Conservation (phyloP, 1,140 invertebrate genomes). For the Drosophila obscura region DNA sequence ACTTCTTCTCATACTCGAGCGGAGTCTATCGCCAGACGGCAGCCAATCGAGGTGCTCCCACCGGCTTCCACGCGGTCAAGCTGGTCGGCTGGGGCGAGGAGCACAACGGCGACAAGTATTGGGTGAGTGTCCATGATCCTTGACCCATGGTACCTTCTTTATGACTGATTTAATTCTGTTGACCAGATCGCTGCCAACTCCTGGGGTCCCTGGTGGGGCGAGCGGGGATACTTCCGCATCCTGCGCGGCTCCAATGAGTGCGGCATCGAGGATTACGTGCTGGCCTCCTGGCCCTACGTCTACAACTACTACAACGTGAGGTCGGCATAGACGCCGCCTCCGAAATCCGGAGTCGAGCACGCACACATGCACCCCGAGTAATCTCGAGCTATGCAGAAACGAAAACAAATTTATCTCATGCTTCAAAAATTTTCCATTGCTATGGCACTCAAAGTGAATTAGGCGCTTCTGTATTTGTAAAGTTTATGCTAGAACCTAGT, state of each 20-base stretch:
- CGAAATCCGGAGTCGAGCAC: background rate
- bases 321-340: conserved; percentile 42
- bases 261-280: conserved; percentile 93
- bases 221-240: conserved; percentile 93
- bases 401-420: conserved; percentile 75
- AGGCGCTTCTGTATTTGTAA: conserved; percentile 75
- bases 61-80: conserved; percentile 94
- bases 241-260: conserved; percentile 91
- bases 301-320: conserved; percentile 76
- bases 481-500: conserved; percentile 69
- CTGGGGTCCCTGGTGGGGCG: conserved; percentile 95
- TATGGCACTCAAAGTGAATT: conserved; percentile 71
- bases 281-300: conserved; percentile 89
- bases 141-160: background rate
- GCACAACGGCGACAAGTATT: conserved; percentile 89
- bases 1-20: conserved; percentile 94
- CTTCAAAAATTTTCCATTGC: conserved; percentile 75
- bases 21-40: conserved; percentile 91
- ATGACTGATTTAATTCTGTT: background rate
- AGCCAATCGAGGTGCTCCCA: conserved; percentile 85
- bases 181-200: conserved; percentile 93
- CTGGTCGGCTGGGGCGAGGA: conserved; percentile 96
- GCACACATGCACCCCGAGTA: conserved; percentile 27
- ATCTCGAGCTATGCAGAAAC: conserved; percentile 61
- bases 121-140: conserved; percentile 87